Evolutionary conservation across 2,888 invertebrate species (phyloP).

Genomic region (Marasmarcha lunaedactyla): DNA sequence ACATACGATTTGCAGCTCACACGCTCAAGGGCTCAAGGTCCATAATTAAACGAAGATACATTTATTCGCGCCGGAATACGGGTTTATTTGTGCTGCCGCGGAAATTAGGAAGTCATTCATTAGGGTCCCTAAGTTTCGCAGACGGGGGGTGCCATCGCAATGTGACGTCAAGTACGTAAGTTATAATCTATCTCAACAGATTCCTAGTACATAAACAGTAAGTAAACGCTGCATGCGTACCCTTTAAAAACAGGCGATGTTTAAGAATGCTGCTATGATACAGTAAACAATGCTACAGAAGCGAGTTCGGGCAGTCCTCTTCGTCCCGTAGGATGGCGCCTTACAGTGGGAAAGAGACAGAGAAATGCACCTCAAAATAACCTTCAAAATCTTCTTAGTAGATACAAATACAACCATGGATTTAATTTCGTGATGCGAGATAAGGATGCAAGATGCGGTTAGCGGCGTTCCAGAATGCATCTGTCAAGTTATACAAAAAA

Average conservation of each 20-base stretch:
- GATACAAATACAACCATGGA: conserved; percentile 35
- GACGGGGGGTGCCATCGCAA: conserved; percentile 62
- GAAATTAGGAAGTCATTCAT: conserved; percentile 71
- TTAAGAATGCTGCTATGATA: conserved; percentile 43
- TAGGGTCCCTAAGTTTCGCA: conserved; percentile 69
- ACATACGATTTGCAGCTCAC: conserved; percentile 57
- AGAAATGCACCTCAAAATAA: conserved; percentile 57
- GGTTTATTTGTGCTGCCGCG: conserved; percentile 59
- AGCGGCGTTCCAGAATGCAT: conserved; percentile 65
- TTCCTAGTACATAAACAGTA: conserved; percentile 17
- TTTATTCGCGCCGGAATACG: conserved; percentile 55
- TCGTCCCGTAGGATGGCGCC: conserved; percentile 52
- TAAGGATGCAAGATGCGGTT: conserved; percentile 66
- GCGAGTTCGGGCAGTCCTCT: conserved; percentile 37
- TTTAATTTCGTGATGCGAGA: conserved; percentile 49
- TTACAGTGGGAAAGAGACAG: conserved; percentile 54
- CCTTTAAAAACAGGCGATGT: conserved; percentile 40
- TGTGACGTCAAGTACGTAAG: conserved; percentile 51
- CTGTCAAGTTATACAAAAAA: conserved; percentile 64
- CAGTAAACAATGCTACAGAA: conserved; percentile 48
- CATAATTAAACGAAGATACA: conserved; percentile 48
- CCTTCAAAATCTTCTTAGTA: conserved; percentile 53
- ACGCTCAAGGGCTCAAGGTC: conserved; percentile 50
- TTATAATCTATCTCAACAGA: conserved; percentile 27
- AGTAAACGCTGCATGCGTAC: no score